These are phyloP conservation scores for Macquaria ambigua DNA, from an alignment of 2,113 vertebrate genomes.

Conservation along the genomic window DNA sequence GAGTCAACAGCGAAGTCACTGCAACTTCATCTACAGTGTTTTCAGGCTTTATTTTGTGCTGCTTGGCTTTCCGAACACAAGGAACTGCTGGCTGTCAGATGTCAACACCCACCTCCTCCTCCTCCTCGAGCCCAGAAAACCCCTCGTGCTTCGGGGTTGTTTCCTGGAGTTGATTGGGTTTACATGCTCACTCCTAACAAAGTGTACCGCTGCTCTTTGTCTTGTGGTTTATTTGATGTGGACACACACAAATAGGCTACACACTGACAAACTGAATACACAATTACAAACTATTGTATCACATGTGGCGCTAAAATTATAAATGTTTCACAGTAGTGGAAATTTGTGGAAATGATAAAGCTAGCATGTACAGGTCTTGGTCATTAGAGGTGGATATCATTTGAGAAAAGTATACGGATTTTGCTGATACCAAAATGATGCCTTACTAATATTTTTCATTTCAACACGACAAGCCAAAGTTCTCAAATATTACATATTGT, in stretches of 20 bases:
- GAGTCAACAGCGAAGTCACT: slow-evolving; percentile 26
- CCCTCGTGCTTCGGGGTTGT: neutral
- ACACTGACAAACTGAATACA: neutral
- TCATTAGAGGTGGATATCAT: neutral
- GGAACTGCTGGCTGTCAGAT: slow-evolving; percentile 25
- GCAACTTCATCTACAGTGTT: slow-evolving; percentile 12
- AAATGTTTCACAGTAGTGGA: no score
- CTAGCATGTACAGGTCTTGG: neutral
- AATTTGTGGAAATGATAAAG: neutral
- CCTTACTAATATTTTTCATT: neutral
- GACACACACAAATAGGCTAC: neutral
- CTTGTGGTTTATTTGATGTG: slow-evolving; percentile 7
- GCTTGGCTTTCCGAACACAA: slow-evolving; percentile 1
- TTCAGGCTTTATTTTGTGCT: slow-evolving; percentile 1
- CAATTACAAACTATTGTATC: neutral
- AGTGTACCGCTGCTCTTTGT: neutral
- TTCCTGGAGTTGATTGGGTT: slow-evolving; percentile 20
- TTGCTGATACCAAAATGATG: neutral
- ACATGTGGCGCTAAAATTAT: neutral
- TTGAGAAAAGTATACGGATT: neutral
- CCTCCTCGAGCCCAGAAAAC: neutral
- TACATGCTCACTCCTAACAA: slow-evolving; percentile 1
- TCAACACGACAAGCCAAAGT: neutral
- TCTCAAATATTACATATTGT: neutral
- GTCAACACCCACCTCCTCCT: slow-evolving; percentile 25